Base-by-base conservation (phyloP, 2,888 invertebrate species). In the Kryphioiulus occultus region DNA sequence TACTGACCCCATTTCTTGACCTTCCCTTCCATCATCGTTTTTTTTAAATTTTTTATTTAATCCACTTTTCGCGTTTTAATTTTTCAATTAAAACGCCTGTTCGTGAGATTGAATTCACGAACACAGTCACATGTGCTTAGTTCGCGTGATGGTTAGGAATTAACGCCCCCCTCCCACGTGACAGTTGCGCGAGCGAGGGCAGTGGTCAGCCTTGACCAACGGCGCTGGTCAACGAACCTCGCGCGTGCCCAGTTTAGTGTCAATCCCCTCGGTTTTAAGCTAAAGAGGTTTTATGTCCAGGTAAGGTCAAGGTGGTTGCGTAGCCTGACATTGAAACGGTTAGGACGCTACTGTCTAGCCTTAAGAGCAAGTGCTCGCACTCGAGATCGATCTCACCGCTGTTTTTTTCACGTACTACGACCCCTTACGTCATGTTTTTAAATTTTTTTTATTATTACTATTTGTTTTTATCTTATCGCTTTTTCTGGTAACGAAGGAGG, bases 271-370 rank as follows among this genome's bases (percentile, higher is more conserved):
- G n/a, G n/a, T 19, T 47, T 15, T 47, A n/a, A n/a, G n/a, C n/a
- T n/a, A n/a, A 59, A 59, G 59, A 59, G n/a, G 59, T 19, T n/a
- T 59, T 59, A 59, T n/a, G 59, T n/a, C n/a, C 59, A n/a, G 59
- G n/a, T 59, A 59, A 59, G 59, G 59, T n/a, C 59, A 59, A n/a
- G 59, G n/a, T 59, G 59, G 59, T 19, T 19, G 59, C 19, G 19
- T n/a, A n/a, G n/a, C 47, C n/a, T 59, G 59, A n/a, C n/a, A n/a
- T 19, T 59, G 22, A 19, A 59, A n/a, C n/a, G n/a, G 42, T 42
- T n/a, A 4, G n/a, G 59, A 59, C n/a, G 59, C n/a, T 19, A n/a
- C n/a, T n/a, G 59, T n/a, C n/a, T n/a, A n/a, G n/a, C n/a, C n/a
- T n/a, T n/a, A n/a, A n/a, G n/a, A n/a, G n/a, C n/a, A n/a, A n/a